Conservation (phyloP, 1,140 invertebrate genomes). For the Solenopsis invicta region DNA sequence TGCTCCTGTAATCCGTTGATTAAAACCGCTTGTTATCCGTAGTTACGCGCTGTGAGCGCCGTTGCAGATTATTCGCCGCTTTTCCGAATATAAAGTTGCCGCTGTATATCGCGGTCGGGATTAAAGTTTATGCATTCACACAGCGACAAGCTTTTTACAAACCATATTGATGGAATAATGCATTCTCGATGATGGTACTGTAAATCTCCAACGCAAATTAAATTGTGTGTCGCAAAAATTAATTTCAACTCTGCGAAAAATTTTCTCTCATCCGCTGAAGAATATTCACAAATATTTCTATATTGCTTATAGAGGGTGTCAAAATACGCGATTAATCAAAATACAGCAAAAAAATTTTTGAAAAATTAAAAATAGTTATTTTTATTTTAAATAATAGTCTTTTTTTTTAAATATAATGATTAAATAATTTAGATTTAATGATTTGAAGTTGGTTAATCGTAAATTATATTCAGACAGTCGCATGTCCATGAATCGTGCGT, state of each 20-base stretch:
- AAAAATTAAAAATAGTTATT: no score
- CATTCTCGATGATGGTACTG: neutral
- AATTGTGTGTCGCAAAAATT: slow-evolving; percentile 8
- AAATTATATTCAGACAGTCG: no score
- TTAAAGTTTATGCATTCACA: slow-evolving; percentile 42
- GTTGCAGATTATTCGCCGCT: slow-evolving; percentile 60
- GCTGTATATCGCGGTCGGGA: slow-evolving; percentile 40
- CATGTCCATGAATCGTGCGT: no score
- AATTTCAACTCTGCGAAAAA: neutral
- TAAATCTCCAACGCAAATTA: slow-evolving; percentile 20
- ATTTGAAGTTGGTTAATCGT: no score
- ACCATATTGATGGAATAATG: slow-evolving; percentile 24
- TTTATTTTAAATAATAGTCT: no score
- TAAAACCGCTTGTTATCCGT: slow-evolving; percentile 64
- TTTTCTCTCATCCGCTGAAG: neutral
- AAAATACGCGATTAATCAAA: no score
- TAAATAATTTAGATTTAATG: no score
- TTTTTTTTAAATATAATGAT: no score
- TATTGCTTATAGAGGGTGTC: no score
- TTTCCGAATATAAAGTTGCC: slow-evolving; percentile 58
- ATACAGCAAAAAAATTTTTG: no score
- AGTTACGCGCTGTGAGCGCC: slow-evolving; percentile 57
- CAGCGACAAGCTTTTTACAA: slow-evolving; percentile 44
- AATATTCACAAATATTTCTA: neutral
- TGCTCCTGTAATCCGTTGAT: slow-evolving; percentile 61